Conservation (phyloP, 2,888 invertebrate genomes). For the Pseudococcus jackbeardsleyi region DNA sequence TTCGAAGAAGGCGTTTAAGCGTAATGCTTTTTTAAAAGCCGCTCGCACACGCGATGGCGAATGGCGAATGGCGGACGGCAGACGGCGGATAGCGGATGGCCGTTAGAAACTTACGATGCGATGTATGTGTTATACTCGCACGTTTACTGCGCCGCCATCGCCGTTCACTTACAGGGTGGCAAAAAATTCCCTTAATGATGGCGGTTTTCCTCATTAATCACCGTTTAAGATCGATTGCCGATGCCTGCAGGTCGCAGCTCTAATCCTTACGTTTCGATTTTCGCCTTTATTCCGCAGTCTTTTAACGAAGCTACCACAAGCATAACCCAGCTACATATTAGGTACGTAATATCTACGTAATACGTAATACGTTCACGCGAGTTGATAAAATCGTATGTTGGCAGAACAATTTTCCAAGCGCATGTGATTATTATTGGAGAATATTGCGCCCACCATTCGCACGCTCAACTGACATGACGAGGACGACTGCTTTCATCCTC, state of each 20-base stretch:
- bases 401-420: too few relatives aligned
- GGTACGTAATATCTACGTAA: too few relatives aligned
- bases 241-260: not conserved
- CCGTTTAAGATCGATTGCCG: not conserved
- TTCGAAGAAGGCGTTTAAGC: not conserved
- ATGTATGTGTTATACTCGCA: not conserved
- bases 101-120: not conserved
- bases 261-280: too few relatives aligned
- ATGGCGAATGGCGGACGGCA: not conserved
- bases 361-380: too few relatives aligned
- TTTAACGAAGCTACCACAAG: too few relatives aligned
- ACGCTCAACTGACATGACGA: too few relatives aligned
- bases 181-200: not conserved
- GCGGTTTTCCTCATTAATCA: not conserved
- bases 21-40: slow-evolving; percentile 3
- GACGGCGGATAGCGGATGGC: not conserved
- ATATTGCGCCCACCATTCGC: too few relatives aligned
- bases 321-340: too few relatives aligned
- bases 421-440: too few relatives aligned
- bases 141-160: not conserved
- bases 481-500: too few relatives aligned
- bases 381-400: too few relatives aligned
- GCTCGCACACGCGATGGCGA: not conserved
- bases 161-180: not conserved
- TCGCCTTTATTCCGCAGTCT: too few relatives aligned